Conservation (phyloP, 2,797 vertebrate species). For the Nannoperca australis region DNA sequence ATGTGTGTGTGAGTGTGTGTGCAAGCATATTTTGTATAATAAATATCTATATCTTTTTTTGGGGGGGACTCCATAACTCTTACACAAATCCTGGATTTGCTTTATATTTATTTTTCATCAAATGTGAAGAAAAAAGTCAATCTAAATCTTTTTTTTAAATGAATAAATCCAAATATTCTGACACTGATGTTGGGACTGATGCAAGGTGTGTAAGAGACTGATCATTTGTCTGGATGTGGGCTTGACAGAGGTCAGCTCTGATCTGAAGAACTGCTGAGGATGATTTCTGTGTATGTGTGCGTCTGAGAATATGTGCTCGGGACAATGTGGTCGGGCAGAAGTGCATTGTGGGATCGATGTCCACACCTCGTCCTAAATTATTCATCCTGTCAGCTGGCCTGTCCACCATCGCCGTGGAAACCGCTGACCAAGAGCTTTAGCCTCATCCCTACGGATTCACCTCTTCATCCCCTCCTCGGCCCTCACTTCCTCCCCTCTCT, state of each 20-base stretch:
- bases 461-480: slow-evolving; percentile 73
- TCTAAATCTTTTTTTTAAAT: neutral
- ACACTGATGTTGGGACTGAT: neutral
- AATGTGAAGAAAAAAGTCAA: neutral
- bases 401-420: slow-evolving; percentile 80
- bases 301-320: slow-evolving; percentile 45
- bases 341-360: slow-evolving; percentile 84
- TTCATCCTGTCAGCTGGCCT: slow-evolving; percentile 84
- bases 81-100: neutral
- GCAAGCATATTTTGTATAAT: neutral
- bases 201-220: slow-evolving; percentile 14
- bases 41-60: neutral
- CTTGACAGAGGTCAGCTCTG: slow-evolving; percentile 51
- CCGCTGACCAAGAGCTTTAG: slow-evolving; percentile 84
- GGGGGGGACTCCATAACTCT: neutral
- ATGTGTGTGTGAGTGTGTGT: neutral
- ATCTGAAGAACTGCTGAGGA: slow-evolving; percentile 40
- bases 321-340: slow-evolving; percentile 76
- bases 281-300: slow-evolving; percentile 29
- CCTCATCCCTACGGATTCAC: slow-evolving; percentile 78
- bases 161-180: neutral
- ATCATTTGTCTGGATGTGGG: slow-evolving; percentile 21
- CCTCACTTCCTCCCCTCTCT: slow-evolving; percentile 67
- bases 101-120: neutral
- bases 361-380: slow-evolving; percentile 84